Conservation (phyloP, 2,113 vertebrate genomes). For the Gulo gulo region DNA sequence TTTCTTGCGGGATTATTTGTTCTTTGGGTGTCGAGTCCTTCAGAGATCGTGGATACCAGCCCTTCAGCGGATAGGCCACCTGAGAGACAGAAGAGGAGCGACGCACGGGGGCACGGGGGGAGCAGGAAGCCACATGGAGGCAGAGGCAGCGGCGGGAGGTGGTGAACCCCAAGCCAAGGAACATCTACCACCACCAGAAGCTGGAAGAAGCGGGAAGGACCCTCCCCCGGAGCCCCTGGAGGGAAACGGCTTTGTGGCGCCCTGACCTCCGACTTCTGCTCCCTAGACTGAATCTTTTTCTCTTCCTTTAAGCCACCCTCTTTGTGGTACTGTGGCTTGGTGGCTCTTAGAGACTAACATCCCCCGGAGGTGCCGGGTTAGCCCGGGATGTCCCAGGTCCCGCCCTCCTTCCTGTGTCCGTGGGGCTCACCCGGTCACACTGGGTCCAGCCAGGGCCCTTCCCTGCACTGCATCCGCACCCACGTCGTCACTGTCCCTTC, state of each 20-base stretch:
- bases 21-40: no score
- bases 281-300: background rate
- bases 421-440: background rate
- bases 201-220: background rate
- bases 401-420: no score
- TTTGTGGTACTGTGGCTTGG: background rate
- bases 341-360: background rate
- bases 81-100: background rate
- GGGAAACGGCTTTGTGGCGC: background rate
- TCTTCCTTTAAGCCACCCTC: background rate
- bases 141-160: background rate
- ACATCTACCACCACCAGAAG: background rate
- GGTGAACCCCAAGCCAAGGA: background rate
- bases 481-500: background rate
- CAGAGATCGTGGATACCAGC: no score
- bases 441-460: background rate
- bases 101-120: rapidly evolving
- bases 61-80: no score
- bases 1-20: no score
- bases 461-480: rapidly evolving
- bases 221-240: background rate
- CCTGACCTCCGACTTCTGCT: background rate
- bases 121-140: no score
- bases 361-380: no score
- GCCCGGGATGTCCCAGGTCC: background rate